These are phyloP conservation scores for Acanthosepion lycidas DNA, from an alignment of 2,888 invertebrate genomes.

Conservation along the genomic window DNA sequence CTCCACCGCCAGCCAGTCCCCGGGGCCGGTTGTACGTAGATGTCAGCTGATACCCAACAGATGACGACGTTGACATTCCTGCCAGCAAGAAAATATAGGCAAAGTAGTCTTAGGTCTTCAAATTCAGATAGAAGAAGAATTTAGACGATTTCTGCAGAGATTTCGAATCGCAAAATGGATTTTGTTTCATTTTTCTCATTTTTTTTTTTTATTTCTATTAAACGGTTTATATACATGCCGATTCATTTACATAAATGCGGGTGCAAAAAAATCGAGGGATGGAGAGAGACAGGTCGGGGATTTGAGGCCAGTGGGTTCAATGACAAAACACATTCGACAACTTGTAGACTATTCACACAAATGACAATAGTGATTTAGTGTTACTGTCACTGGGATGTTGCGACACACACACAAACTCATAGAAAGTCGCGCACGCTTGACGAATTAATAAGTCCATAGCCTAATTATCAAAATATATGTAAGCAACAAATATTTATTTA, in stretches of 20 bases:
- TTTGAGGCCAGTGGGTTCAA: background rate
- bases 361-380: background rate
- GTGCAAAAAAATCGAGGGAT: background rate
- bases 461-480: too few relatives aligned
- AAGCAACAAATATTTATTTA: too few relatives aligned
- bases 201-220: too few relatives aligned
- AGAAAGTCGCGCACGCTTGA: too few relatives aligned
- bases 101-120: background rate
- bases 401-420: too few relatives aligned
- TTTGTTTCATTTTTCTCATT: too few relatives aligned
- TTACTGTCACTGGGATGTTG: too few relatives aligned
- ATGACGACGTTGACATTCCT: conserved; percentile 37
- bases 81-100: conserved; percentile 14
- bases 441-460: too few relatives aligned
- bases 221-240: too few relatives aligned
- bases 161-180: too few relatives aligned
- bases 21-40: conserved; percentile 43
- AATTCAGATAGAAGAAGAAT: background rate
- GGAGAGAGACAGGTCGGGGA: background rate
- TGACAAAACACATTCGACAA: background rate
- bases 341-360: background rate
- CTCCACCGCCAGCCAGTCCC: conserved; percentile 6
- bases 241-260: background rate
- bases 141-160: too few relatives aligned
- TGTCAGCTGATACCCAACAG: conserved; percentile 43